These are phyloP conservation scores for Nothocercus julius DNA, from an alignment of 2,113 vertebrate species.

Conservation along the genomic window DNA sequence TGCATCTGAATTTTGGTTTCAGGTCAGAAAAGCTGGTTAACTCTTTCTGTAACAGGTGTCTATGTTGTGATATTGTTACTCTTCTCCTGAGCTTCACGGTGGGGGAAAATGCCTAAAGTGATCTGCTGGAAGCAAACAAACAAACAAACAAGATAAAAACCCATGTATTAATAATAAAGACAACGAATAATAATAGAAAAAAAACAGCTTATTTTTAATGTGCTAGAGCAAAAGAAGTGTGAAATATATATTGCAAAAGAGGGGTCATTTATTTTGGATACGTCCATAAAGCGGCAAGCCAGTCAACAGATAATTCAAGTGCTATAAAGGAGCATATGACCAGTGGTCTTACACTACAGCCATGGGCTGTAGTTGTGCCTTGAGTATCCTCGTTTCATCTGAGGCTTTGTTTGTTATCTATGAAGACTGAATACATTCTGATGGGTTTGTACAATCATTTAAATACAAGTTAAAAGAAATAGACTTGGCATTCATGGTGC, in stretches of 20 bases:
- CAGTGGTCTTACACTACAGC: not conserved
- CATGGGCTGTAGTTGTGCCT: not conserved
- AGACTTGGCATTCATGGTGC: not conserved
- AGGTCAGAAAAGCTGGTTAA: not conserved
- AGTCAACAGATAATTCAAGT: not conserved
- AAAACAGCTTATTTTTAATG: not conserved
- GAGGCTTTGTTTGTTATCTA: not conserved
- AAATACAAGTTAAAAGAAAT: not conserved
- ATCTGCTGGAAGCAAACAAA: not conserved
- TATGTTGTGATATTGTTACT: not conserved
- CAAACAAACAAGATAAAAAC: not conserved
- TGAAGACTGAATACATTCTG: not conserved
- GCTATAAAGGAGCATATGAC: not conserved
- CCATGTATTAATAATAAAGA: not conserved
- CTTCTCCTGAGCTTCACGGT: not conserved
- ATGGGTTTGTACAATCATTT: not conserved
- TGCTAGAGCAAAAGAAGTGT: not conserved
- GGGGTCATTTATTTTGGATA: not conserved
- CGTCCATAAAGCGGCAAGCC: not conserved
- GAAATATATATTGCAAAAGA: not conserved
- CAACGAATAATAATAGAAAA: constrained; percentile 3
- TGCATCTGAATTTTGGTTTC: not conserved
- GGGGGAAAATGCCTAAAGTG: not conserved
- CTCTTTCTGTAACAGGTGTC: not conserved
- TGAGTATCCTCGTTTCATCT: not conserved